These are phyloP conservation scores for Caenorhabditis uteleia DNA, from an alignment of 2,888 invertebrate genomes.

Conservation along the genomic window DNA sequence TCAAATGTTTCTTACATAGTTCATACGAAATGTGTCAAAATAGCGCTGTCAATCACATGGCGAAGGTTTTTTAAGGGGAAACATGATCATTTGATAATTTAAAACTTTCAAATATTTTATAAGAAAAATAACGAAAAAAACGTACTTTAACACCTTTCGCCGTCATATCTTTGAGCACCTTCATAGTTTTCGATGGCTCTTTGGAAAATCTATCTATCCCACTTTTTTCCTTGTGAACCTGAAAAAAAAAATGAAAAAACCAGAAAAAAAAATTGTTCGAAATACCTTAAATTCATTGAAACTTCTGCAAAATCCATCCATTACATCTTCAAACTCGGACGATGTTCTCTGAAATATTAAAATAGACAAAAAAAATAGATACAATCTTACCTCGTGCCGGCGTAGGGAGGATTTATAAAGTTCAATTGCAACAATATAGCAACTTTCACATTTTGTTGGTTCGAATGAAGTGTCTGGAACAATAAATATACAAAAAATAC, in stretches of 20 bases:
- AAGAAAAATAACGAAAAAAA: not conserved
- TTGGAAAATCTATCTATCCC: slow-evolving; percentile 45
- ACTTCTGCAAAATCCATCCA: slow-evolving; percentile 16
- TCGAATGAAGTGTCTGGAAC: slow-evolving; percentile 14
- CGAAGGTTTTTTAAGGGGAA: no score
- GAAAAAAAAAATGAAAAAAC: no score
- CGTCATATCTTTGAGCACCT: slow-evolving; percentile 42
- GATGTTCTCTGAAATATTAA: slow-evolving; percentile 19
- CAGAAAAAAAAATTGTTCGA: no score
- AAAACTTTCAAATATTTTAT: not conserved
- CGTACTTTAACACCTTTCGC: slow-evolving; percentile 51
- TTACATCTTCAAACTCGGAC: slow-evolving; percentile 19
- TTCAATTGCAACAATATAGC: slow-evolving; percentile 18
- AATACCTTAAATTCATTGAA: slow-evolving; percentile 37
- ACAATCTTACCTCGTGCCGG: not conserved
- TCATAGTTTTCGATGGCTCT: slow-evolving; percentile 45
- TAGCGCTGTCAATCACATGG: no score
- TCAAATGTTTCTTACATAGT: no score
- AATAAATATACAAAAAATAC: no score
- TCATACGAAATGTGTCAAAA: no score
- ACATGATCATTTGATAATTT: no score
- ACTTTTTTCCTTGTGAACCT: slow-evolving; percentile 50
- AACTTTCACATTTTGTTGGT: slow-evolving; percentile 38
- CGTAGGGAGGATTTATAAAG: not conserved
- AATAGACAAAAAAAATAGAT: no score